These are phyloP conservation scores for Camponotus floridanus DNA, from an alignment of 1,140 invertebrate genomes.

Conservation along the genomic window DNA sequence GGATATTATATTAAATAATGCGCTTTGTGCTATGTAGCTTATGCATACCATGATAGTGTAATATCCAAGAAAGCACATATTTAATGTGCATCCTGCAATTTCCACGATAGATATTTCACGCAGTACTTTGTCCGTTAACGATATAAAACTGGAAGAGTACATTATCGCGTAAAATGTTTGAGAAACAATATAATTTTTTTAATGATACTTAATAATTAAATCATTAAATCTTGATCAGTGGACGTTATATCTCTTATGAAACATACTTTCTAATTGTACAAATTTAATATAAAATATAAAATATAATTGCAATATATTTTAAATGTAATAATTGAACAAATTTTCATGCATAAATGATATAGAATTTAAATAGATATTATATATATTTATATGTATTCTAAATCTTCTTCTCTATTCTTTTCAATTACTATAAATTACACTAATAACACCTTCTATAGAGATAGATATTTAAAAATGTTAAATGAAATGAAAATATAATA, in stretches of 20 bases:
- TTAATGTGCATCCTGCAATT: constrained; percentile 58
- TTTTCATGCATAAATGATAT: too few relatives aligned
- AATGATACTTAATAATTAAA: background rate
- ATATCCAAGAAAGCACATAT: constrained; percentile 69
- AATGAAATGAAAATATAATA: too few relatives aligned
- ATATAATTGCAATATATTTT: too few relatives aligned
- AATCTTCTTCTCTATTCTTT: too few relatives aligned
- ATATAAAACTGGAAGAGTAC: constrained; percentile 64
- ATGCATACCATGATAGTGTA: constrained; percentile 64
- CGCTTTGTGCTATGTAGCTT: constrained; percentile 25
- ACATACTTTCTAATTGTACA: background rate
- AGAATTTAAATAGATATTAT: too few relatives aligned
- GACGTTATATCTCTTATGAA: too few relatives aligned
- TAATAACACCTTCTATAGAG: too few relatives aligned
- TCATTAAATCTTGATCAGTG: too few relatives aligned
- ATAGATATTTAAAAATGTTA: too few relatives aligned
- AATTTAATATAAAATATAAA: background rate
- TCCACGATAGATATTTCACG: constrained; percentile 74
- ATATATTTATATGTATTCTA: too few relatives aligned
- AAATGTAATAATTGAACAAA: too few relatives aligned
- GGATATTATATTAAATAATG: background rate
- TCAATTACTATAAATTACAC: too few relatives aligned
- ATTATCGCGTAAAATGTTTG: background rate
- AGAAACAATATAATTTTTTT: background rate
- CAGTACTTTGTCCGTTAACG: constrained; percentile 37